Evolutionary conservation across 2,888 invertebrate species (phyloP).

Genomic region (Steinernema scapterisci): DNA sequence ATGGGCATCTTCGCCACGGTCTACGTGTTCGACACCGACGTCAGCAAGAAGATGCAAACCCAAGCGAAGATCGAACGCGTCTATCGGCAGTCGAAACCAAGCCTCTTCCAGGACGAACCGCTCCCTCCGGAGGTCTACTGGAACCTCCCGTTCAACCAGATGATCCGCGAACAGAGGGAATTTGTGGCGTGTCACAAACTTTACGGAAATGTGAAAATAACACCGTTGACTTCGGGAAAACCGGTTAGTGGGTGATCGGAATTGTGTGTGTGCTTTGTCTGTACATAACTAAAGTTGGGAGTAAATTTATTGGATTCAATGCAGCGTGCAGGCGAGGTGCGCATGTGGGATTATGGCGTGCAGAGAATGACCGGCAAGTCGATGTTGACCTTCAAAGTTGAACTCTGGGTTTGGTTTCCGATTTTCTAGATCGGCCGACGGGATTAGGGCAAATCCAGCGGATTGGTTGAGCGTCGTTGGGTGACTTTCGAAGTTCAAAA

Average conservation of each 20-base stretch:
- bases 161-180: conserved; percentile 60
- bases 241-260: conserved; percentile 1
- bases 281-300: conserved; percentile 21
- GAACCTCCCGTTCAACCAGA: conserved; percentile 64
- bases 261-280: conserved; percentile 12
- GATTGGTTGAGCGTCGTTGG: no score
- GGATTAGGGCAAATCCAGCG: no score
- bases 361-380: no score
- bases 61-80: conserved; percentile 60
- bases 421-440: no score
- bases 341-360: no score
- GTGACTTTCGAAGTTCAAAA: no score
- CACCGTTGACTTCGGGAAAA: conserved; percentile 11
- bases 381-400: no score
- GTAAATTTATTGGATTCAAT: conserved; percentile 24
- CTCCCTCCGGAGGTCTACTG: conserved; percentile 66
- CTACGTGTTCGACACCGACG: conserved; percentile 64
- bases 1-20: conserved; percentile 66
- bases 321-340: no score
- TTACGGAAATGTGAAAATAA: conserved; percentile 63
- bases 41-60: conserved; percentile 62
- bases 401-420: no score
- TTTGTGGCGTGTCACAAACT: conserved; percentile 67
- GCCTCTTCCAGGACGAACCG: conserved; percentile 61
- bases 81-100: conserved; percentile 58